Base-by-base conservation (phyloP, 2,888 invertebrate genomes). In the Phortica magna region DNA sequence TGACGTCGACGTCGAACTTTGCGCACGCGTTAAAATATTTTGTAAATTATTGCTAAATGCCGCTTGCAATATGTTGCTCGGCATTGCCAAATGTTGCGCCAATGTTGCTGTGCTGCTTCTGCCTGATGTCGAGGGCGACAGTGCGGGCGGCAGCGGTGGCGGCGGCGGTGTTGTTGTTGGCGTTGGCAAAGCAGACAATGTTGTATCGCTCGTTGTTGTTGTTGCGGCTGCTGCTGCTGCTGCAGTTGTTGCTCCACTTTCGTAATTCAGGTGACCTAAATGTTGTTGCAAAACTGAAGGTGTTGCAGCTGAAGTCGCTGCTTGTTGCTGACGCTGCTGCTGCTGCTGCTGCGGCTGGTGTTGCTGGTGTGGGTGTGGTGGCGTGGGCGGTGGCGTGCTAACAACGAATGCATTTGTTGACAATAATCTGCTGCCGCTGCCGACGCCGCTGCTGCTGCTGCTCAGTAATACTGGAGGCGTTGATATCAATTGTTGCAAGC, bases 191-290 rank as follows among this genome's bases (percentile, higher is more conserved):
- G 70, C 53, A 48, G 68, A 70, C 12, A 14, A 41, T 41, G 41
- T 10, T 53, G 53, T 31, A 0, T 31, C 31, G 31, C 31, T 31
- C 1, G 59, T 19, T 3, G 59, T 41, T 72, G 53, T 65, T 42
- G 64, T 17, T 59, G 77, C 75, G 53, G 73, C 68, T 72, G 73
- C 74, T 68, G 79, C 61, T 43, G 78, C 75, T 39, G 57, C 57
- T 77, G 53, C 73, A 70, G 83, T 81, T 82, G 84, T 80, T 80
- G 87, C 82, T 84, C 85, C 88, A 86, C 89, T 87, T 88, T 87
- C 89, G 81, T 83, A 90, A 90, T 90, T 89, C 81, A 90, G 89
- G 87, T 91, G 91, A 88, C 91, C 91, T 87, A 91, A 90, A 90
- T 91, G 91, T 81, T 90, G 90, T 84, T 90, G 89, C 87, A 90